A percentile compares a stretch with the other conserved stretches of the same genome.
Evolutionary conservation across 1,140 invertebrate species (phyloP).

Genomic region (Drosophila ercepeae): DNA sequence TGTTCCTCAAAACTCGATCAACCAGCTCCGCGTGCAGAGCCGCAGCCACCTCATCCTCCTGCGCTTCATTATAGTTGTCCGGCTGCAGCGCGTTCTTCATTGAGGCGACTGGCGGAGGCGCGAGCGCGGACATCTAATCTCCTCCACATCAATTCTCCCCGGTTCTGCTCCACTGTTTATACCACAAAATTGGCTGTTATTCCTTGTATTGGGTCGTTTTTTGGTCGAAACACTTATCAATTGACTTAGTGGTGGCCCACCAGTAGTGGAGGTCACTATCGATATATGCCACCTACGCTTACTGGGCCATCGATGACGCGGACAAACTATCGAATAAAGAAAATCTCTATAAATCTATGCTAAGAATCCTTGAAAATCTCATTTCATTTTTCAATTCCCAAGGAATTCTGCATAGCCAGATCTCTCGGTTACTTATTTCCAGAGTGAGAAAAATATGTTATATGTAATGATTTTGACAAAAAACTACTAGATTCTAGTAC

Average conservation of each 20-base stretch:
- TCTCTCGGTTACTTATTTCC: neutral
- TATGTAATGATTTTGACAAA: neutral
- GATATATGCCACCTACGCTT: neutral
- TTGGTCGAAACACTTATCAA: slow-evolving; percentile 22
- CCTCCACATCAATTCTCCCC: slow-evolving; percentile 7
- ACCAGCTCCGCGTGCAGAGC: slow-evolving; percentile 22
- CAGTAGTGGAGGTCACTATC: neutral
- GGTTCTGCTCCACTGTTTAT: neutral
- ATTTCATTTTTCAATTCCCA: neutral
- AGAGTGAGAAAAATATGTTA: neutral
- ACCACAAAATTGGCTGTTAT: slow-evolving; percentile 4
- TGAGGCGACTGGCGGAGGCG: slow-evolving; percentile 10
- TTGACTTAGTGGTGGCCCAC: slow-evolving; percentile 13
- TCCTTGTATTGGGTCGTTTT: slow-evolving; percentile 1
- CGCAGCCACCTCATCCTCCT: slow-evolving; percentile 10
- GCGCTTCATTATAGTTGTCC: slow-evolving; percentile 27
- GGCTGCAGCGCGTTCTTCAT: slow-evolving; percentile 40
- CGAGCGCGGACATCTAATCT: slow-evolving; percentile 33
- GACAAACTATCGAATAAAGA: neutral
- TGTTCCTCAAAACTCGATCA: slow-evolving; percentile 31
- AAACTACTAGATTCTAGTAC: neutral
- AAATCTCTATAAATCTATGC: neutral
- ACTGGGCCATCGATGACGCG: neutral
- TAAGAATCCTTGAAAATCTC: neutral
- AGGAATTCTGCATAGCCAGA: neutral